These are phyloP conservation scores for Aphaenogaster rudis DNA, from an alignment of 1,140 invertebrate genomes.

Conservation along the genomic window DNA sequence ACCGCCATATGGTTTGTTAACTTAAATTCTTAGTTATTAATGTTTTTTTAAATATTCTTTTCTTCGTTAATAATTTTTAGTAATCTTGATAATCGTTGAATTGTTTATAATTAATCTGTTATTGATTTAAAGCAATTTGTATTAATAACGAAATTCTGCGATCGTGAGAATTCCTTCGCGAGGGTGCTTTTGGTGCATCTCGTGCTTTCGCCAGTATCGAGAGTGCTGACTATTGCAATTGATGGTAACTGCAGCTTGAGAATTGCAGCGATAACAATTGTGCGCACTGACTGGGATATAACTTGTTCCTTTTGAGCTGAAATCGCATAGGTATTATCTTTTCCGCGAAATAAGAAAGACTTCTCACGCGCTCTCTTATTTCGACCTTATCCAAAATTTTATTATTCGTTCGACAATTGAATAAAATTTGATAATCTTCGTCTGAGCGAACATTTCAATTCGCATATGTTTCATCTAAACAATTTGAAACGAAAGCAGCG, in stretches of 20 bases:
- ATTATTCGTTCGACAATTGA: background rate
- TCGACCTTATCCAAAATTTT: background rate
- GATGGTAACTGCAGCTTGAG: conserved; percentile 56
- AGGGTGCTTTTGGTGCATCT: conserved; percentile 1
- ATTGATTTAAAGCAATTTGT: conserved; percentile 16
- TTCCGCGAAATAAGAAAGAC: background rate
- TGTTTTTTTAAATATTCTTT: background rate
- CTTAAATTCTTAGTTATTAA: too few species aligned
- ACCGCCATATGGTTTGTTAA: too few species aligned
- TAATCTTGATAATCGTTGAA: background rate
- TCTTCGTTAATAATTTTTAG: background rate
- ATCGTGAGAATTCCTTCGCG: conserved; percentile 18
- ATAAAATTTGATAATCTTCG: background rate
- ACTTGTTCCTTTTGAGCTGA: conserved; percentile 8
- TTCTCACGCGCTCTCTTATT: background rate
- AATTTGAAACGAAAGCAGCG: background rate
- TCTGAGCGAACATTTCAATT: background rate
- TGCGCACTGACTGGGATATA: conserved; percentile 8
- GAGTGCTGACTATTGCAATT: conserved; percentile 58
- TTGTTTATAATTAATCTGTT: background rate
- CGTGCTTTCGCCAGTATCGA: conserved; percentile 31
- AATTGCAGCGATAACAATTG: conserved; percentile 50
- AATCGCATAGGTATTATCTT: conserved; percentile 28
- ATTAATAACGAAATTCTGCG: conserved; percentile 14
- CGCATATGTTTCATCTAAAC: background rate